Evolutionary conservation across 2,113 vertebrate species (phyloP).

Genomic region (Himantopus leucocephalus): DNA sequence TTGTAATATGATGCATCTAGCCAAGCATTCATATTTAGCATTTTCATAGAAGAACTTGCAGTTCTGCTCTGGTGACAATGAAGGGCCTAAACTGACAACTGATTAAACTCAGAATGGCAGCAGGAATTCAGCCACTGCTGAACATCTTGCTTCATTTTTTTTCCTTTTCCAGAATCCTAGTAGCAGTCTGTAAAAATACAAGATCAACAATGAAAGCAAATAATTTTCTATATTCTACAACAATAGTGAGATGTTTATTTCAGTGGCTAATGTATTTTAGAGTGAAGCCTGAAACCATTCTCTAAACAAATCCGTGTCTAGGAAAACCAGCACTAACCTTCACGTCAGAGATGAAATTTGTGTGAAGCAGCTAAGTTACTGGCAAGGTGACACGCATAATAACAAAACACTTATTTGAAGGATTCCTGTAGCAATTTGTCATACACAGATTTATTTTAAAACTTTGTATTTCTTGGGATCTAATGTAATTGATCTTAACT

Average conservation of each 20-base stretch:
- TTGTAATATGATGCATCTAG: neutral
- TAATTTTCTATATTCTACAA: fast-evolving
- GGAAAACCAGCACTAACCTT: neutral
- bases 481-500: neutral
- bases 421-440: neutral
- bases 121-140: neutral
- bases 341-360: fast-evolving
- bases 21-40: neutral
- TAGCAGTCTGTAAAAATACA: neutral
- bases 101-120: neutral
- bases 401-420: neutral
- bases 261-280: neutral
- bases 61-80: neutral
- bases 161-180: neutral
- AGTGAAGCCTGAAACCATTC: neutral
- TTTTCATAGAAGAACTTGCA: neutral
- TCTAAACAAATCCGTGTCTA: neutral
- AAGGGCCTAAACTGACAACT: neutral
- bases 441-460: neutral
- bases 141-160: neutral
- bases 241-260: neutral
- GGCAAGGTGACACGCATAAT: neutral
- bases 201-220: neutral
- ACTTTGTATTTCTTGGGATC: neutral
- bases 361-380: fast-evolving